Evolutionary conservation across 1,140 invertebrate genomes (phyloP).

Genomic region (Periplaneta americana): DNA sequence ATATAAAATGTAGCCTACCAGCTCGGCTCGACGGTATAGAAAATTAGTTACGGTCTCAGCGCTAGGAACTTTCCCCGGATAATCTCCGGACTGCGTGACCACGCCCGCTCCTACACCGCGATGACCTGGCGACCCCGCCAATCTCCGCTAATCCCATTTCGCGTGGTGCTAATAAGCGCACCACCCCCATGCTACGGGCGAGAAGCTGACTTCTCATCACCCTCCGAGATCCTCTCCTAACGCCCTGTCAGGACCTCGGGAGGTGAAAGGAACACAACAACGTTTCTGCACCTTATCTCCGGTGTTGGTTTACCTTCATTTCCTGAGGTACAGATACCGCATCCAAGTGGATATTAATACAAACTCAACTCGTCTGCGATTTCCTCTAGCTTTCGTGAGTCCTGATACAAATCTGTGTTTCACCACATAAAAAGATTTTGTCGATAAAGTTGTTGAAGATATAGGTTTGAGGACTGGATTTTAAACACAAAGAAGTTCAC

Average conservation of each 20-base stretch:
- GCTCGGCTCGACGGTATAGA: neutral
- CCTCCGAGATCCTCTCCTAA: neutral
- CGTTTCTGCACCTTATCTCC: neutral
- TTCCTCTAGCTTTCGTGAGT: too few species aligned
- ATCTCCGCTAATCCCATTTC: neutral
- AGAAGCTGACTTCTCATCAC: neutral
- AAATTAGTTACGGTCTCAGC: neutral
- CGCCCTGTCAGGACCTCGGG: too few species aligned
- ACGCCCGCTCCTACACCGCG: neutral
- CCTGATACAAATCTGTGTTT: too few species aligned
- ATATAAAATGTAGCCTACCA: neutral
- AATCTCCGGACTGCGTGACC: neutral
- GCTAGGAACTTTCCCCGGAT: neutral
- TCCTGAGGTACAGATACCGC: too few species aligned
- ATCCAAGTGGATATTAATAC: too few species aligned
- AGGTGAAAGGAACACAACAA: neutral
- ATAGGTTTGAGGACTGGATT: too few species aligned
- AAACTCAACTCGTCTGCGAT: too few species aligned
- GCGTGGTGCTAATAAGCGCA: too few species aligned
- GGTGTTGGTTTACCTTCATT: too few species aligned
- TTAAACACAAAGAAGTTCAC: too few species aligned
- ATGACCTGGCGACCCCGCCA: neutral
- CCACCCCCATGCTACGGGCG: neutral
- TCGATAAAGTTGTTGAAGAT: too few species aligned
- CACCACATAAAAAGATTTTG: too few species aligned